Base-by-base conservation (phyloP, 2,888 invertebrate genomes). In the Phengaris alcon region DNA sequence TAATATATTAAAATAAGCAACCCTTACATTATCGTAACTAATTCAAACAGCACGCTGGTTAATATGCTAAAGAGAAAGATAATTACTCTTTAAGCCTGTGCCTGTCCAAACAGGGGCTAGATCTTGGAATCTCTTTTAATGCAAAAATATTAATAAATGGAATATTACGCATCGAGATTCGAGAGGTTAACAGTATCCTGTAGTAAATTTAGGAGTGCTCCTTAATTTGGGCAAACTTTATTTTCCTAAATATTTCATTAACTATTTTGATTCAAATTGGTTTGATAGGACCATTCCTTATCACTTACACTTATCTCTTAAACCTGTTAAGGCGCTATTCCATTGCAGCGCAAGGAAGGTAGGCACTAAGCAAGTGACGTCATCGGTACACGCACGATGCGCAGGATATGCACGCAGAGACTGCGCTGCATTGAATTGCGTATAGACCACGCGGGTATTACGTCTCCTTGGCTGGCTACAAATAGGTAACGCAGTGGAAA, bases 201-300 rank as follows among this genome's bases (percentile, higher is more conserved):
- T 35, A 35, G 35, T 35, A 35, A 35, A 48, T 48, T 48, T 5
- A 48, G 48, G 1, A 48, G 6, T 59, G 2, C 10, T 59, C 22
- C 10, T 59, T 59, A 59, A 8, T 59, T 59, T 15, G 15, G 22
- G 13, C 59, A 59, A 9, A 59, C 59, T 10, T 22, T 22, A 68
- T 46, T 68, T 68, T 46, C 3, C 46, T 46, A 46, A 68, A 46
- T 35, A 68, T 46, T 13, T 46, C 0, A 46, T 59, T 12, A 70
- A 4, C 52, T 70, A 70, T 2, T 70, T 52, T 70, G 70, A 51
- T 70, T 52, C 15, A 51, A 68, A 68, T 44, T 68, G 44, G 68
- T 46, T 68, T 44, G 46, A 46, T 68, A 46, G 44, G 68, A 68
- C 46, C 68, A 12, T 70, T 70, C 22, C 59, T 59, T 59, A 59